Conservation (phyloP, 2,797 vertebrate genomes). For the Eupleurogrammus muticus region DNA sequence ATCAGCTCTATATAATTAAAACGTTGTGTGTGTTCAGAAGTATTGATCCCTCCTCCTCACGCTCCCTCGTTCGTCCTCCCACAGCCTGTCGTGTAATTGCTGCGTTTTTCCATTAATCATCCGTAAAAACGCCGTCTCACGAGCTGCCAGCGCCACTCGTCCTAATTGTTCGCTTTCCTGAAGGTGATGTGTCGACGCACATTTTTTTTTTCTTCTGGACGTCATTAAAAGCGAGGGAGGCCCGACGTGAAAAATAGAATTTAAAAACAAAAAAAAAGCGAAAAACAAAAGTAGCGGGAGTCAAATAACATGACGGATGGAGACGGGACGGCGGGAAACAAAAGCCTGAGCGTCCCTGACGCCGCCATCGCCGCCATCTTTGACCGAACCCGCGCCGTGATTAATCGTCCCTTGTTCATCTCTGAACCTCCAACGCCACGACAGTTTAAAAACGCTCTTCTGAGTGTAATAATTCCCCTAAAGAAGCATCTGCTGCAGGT, state of each 20-base stretch:
- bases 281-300: slow-evolving; percentile 67
- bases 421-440: slow-evolving; percentile 68
- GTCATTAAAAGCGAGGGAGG: slow-evolving; percentile 47
- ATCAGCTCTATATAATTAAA: no score
- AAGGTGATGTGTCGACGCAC: slow-evolving; percentile 29
- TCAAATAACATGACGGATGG: slow-evolving; percentile 77
- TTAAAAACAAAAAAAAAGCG: slow-evolving; percentile 66
- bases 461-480: slow-evolving; percentile 71
- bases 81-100: slow-evolving; percentile 1
- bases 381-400: slow-evolving; percentile 65
- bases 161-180: slow-evolving; percentile 41
- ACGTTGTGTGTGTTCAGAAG: no score
- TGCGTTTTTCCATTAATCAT: slow-evolving; percentile 46
- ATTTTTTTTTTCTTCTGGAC: slow-evolving; percentile 12
- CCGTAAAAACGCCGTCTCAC: slow-evolving; percentile 42
- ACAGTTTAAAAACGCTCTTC: slow-evolving; percentile 69
- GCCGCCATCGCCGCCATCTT: slow-evolving; percentile 65
- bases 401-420: slow-evolving; percentile 77
- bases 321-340: slow-evolving; percentile 46
- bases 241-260: slow-evolving; percentile 68
- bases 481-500: slow-evolving; percentile 71
- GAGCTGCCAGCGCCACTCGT: slow-evolving; percentile 24
- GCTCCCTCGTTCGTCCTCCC: no score
- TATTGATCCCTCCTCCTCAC: no score
- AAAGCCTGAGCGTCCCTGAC: slow-evolving; percentile 69